These are phyloP conservation scores for Drosophila histrio DNA, from an alignment of 2,888 invertebrate genomes.

Conservation along the genomic window DNA sequence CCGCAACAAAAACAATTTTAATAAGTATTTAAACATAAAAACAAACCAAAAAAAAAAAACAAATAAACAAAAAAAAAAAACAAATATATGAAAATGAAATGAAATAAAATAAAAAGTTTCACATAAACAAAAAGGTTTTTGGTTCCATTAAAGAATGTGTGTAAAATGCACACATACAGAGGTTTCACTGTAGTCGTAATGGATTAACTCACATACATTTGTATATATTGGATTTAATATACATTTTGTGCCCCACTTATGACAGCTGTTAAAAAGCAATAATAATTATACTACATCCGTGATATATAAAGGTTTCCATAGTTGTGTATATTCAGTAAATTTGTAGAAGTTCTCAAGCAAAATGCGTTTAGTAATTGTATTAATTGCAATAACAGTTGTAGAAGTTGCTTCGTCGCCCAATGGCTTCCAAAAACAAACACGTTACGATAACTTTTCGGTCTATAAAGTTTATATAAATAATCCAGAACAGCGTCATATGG, in stretches of 20 bases:
- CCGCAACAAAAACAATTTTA: slow-evolving; percentile 70
- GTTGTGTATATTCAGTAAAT: not conserved
- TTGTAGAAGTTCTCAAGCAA: not conserved
- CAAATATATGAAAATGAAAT: slow-evolving; percentile 73
- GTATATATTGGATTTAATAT: not conserved
- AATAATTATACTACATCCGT: not conserved
- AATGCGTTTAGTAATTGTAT: slow-evolving; percentile 11
- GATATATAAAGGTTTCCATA: slow-evolving; percentile 5
- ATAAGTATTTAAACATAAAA: slow-evolving; percentile 77
- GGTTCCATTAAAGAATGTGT: not conserved
- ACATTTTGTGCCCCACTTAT: not conserved
- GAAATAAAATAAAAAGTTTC: slow-evolving; percentile 80
- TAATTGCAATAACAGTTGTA: slow-evolving; percentile 8
- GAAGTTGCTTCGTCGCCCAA: not conserved
- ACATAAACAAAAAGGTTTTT: slow-evolving; percentile 51
- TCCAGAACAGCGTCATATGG: slow-evolving; percentile 5
- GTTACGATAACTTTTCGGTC: slow-evolving; percentile 38
- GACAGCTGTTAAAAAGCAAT: slow-evolving; percentile 10
- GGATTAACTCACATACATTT: not conserved
- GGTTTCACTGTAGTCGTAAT: not conserved
- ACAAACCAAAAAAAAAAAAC: slow-evolving; percentile 59
- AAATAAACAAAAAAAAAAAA: slow-evolving; percentile 45
- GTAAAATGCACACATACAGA: not conserved
- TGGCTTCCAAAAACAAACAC: not conserved
- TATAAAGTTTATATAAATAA: slow-evolving; percentile 21